Evolutionary conservation across 2,797 vertebrate species (phyloP).

Genomic region (Schizothorax lantsangensis): DNA sequence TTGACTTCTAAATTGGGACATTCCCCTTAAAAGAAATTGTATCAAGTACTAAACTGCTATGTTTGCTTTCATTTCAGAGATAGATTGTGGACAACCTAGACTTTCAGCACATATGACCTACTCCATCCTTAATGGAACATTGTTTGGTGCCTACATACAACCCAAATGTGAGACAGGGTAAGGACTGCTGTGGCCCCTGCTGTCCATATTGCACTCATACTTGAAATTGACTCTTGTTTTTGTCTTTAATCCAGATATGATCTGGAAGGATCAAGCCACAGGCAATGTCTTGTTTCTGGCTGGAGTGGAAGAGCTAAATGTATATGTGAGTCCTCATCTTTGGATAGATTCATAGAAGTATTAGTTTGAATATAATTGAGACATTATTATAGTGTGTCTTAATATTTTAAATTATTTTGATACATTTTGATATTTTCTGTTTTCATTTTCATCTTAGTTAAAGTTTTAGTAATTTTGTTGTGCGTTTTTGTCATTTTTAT

Average conservation of each 20-base stretch:
- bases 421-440: not conserved
- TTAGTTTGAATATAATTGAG: not conserved
- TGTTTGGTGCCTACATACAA: conserved; percentile 50
- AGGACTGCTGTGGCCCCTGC: conserved; percentile 53
- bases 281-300: conserved; percentile 55
- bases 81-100: conserved; percentile 68
- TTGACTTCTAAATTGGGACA: not conserved
- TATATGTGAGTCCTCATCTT: conserved; percentile 64
- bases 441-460: not conserved
- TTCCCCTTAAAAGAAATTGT: not conserved
- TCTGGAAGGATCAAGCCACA: conserved; percentile 58
- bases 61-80: conserved; percentile 66
- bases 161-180: conserved; percentile 72
- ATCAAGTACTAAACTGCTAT: not conserved
- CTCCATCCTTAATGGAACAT: conserved; percentile 18
- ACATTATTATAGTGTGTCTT: not conserved
- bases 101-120: conserved; percentile 52
- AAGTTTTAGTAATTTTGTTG: not conserved
- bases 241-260: conserved; percentile 65
- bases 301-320: conserved; percentile 67
- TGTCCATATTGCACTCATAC: not conserved
- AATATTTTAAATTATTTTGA: not conserved
- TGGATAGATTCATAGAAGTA: not conserved
- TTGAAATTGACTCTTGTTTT: not conserved
- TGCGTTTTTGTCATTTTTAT: not conserved